Conservation (phyloP, 2,797 vertebrate genomes). For the Uromys caudimaculatus region DNA sequence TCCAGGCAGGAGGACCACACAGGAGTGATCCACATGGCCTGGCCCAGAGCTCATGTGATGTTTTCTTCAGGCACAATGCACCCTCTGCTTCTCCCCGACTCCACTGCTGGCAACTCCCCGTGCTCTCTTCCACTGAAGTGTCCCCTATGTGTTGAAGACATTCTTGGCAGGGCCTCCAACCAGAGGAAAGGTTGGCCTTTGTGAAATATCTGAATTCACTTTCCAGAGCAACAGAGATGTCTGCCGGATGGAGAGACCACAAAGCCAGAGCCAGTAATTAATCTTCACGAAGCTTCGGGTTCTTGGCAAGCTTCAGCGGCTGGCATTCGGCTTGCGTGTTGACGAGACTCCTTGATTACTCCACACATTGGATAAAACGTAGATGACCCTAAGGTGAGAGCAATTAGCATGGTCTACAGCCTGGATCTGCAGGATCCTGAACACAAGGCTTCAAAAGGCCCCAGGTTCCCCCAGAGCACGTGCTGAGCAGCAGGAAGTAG, state of each 20-base stretch:
- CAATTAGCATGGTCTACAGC: neutral
- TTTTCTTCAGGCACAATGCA: neutral
- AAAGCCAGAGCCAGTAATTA: constrained; percentile 45
- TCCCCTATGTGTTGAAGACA: neutral
- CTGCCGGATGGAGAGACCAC: neutral
- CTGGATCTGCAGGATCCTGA: neutral
- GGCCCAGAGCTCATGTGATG: neutral
- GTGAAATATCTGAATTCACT: constrained; percentile 43
- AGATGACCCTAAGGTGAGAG: neutral
- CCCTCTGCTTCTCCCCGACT: neutral
- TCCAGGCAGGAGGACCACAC: neutral
- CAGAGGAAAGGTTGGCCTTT: constrained; percentile 17
- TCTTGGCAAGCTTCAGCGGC: constrained; percentile 36
- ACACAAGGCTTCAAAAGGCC: neutral
- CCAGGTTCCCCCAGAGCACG: neutral
- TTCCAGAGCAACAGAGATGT: constrained; percentile 46
- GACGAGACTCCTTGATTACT: neutral
- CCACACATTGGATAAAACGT: neutral
- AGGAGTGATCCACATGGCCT: neutral
- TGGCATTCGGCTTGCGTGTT: neutral
- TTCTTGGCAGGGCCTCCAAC: neutral
- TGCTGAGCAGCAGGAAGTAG: neutral
- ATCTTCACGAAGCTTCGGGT: neutral
- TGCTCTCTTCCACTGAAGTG: neutral
- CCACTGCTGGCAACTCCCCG: neutral